Evolutionary conservation across 2,888 invertebrate genomes (phyloP).

Genomic region (Callimorpha dominula): DNA sequence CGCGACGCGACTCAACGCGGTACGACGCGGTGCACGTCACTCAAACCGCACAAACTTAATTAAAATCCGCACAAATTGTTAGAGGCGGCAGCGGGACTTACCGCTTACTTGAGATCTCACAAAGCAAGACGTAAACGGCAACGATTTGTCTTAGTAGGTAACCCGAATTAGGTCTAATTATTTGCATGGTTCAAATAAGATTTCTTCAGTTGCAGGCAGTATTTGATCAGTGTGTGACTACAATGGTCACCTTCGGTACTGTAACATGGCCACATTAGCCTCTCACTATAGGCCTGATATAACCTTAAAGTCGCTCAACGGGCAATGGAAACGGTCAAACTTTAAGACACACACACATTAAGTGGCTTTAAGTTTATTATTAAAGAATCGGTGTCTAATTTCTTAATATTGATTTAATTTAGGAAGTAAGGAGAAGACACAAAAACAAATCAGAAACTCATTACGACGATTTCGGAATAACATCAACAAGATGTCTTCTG

Average conservation of each 20-base stretch:
- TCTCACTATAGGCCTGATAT: too few species aligned
- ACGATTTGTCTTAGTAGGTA: background rate
- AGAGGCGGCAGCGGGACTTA: slow-evolving; percentile 29
- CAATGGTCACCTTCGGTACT: too few species aligned
- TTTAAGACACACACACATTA: too few species aligned
- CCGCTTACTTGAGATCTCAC: slow-evolving; percentile 15
- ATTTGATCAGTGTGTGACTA: too few species aligned
- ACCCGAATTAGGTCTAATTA: background rate
- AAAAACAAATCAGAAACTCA: background rate
- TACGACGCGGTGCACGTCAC: slow-evolving; percentile 36
- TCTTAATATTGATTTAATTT: background rate
- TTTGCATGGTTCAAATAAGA: too few species aligned
- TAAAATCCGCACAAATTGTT: slow-evolving; percentile 58
- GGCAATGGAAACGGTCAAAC: too few species aligned
- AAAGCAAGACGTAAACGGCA: slow-evolving; percentile 4
- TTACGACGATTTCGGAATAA: background rate
- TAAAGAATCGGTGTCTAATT: too few species aligned
- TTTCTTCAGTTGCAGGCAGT: too few species aligned
- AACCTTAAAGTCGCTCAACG: too few species aligned
- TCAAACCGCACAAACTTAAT: slow-evolving; percentile 58
- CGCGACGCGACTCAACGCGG: background rate
- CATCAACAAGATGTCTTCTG: background rate
- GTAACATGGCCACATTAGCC: too few species aligned
- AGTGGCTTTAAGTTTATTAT: too few species aligned
- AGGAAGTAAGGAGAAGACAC: background rate